Conservation (phyloP, 2,113 vertebrate species). For the Glaucidium brasilianum region DNA sequence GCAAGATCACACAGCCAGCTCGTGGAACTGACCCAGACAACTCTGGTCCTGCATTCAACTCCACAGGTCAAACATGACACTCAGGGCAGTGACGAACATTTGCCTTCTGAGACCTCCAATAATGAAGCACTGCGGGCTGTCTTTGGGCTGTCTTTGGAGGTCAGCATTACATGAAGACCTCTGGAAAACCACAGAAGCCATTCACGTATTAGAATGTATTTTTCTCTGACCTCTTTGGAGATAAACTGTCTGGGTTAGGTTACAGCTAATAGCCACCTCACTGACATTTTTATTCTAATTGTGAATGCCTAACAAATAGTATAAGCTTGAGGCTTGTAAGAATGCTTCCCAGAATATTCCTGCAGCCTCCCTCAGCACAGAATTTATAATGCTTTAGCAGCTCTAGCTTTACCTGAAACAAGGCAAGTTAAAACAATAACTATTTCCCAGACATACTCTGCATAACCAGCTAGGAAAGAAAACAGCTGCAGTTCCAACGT, state of each 20-base stretch:
- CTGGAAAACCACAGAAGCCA: not conserved
- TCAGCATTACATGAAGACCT: not conserved
- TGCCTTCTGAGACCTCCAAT: not conserved
- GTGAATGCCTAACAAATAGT: not conserved
- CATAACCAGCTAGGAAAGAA: not conserved
- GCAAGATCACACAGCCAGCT: no score
- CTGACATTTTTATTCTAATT: not conserved
- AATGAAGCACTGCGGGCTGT: not conserved
- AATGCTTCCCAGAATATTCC: not conserved
- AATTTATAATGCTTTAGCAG: not conserved
- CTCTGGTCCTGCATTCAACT: not conserved
- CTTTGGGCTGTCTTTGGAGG: not conserved
- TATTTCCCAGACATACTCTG: not conserved
- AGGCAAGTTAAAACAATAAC: not conserved
- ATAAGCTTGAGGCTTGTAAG: not conserved
- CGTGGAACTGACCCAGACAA: rapidly evolving
- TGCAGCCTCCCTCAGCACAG: not conserved
- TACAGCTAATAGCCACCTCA: not conserved
- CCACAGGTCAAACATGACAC: not conserved
- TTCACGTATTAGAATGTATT: not conserved
- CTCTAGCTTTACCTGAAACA: not conserved
- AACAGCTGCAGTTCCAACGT: not conserved
- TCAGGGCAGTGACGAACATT: not conserved
- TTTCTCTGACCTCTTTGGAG: not conserved
- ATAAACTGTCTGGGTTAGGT: not conserved